These are phyloP conservation scores for Chloropsis hardwickii DNA, from an alignment of 2,113 vertebrate species.

Conservation along the genomic window DNA sequence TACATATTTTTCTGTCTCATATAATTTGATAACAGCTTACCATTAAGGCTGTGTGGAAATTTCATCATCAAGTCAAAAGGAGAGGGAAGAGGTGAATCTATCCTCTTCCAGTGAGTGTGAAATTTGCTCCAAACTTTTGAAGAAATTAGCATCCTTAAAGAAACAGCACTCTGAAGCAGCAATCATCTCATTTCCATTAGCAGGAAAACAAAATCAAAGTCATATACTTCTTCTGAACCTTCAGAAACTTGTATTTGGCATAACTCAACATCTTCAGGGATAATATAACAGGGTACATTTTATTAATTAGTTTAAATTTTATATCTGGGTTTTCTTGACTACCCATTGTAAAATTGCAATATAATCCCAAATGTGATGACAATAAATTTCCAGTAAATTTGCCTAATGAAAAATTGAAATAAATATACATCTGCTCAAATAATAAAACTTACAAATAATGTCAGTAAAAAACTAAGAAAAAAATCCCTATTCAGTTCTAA, in stretches of 20 bases:
- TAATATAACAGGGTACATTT: not conserved
- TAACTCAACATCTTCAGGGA: not conserved
- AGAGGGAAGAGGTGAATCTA: not conserved
- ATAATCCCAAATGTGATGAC: not conserved
- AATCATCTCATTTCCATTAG: not conserved
- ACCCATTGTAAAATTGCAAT: not conserved
- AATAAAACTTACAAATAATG: not conserved
- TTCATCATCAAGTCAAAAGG: not conserved
- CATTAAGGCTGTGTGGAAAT: not conserved
- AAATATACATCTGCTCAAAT: not conserved
- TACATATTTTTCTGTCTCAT: not conserved
- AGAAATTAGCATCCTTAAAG: not conserved
- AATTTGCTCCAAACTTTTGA: not conserved
- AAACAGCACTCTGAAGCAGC: not conserved
- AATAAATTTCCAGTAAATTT: not conserved
- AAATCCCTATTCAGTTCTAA: not conserved
- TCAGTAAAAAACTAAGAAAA: not conserved
- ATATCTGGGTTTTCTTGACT: not conserved
- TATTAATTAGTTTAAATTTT: not conserved
- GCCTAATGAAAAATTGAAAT: not conserved
- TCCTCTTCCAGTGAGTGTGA: accelerated
- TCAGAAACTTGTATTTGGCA: not conserved
- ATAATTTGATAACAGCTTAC: not conserved
- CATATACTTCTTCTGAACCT: not conserved
- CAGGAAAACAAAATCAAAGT: not conserved